Evolutionary conservation across 2,113 vertebrate genomes (phyloP), one percentile per base, ranked within the genome.

Genomic region (Coptodon rendalli): DNA sequence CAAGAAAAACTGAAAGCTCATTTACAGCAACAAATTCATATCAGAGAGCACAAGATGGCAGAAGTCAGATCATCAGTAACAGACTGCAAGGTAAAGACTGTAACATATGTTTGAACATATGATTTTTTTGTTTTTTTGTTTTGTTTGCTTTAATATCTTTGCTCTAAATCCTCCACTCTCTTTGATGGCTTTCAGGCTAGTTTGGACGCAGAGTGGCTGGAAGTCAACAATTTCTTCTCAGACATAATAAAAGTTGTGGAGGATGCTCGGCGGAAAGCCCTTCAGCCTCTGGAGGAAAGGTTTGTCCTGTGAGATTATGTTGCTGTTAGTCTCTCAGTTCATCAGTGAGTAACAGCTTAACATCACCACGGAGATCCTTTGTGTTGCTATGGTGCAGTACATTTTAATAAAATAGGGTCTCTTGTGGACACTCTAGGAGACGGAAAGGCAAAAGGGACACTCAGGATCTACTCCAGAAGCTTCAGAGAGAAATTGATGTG

Each of bases 241-340:
- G 79, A 81, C 24, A 88, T 95, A 87, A 86, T 56, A 24, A 82
- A 7, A 29, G 79, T 13, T 0, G 87, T 96, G 78, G 68, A 90
- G 80, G 90, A 80, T 5, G 84, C 91, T 24, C 71, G 92, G 36
- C 40, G 85, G 14, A 24, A 83, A 86, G 90, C 90, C 1, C 87
- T 95, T 9, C 63, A 66, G 6, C 95, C 94, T 59, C 34, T 96
- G 80, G 68, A 94, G 76, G 86, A 94, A 2, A 94, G 93, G 94
- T 95, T 7, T 2, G 89, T 76, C 13, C 13, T 12, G 5, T 5
- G n/a, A 53, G 19, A 5, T 59, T 78, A 24, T 52, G 34, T 43
- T 8, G 34, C n/a, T 61, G 29, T 11, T 38, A 43, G 11, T 80
- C 50, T 79, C 29, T 34, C 0, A 52, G 48, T 22, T 54, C 17